Base-by-base conservation (phyloP, 2,888 invertebrate species). In the Hipparchia sbordonii region DNA sequence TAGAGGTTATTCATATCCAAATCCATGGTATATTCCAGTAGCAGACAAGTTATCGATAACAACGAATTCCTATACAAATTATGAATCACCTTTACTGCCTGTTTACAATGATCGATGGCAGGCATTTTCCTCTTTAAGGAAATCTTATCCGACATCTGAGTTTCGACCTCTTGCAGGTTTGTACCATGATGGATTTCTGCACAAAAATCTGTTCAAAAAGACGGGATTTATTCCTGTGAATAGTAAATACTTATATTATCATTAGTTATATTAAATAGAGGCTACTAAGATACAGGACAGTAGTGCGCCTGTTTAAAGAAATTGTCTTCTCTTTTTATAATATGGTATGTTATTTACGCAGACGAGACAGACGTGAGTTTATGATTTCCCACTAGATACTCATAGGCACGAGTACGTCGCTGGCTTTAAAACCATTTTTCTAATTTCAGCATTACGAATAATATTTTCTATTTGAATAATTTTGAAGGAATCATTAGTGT, bases 171-270 rank as follows among this genome's bases (percentile, higher is more conserved):
- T 93, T 66, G 89, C 92, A 45, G 92, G 93, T 63, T 87, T 93
- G 76, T 93, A 93, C 83, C 92, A 92, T 78, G 92, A 93, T 78
- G 91, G 93, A 71, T 92, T 84, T 85, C 84, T 92, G 69, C 88
- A 90, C 79, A 88, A 80, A 77, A 85, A 88, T 73, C 76, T 90
- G 70, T 68, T 72, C 45, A 86, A 85, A 74, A 87, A 84, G 80
- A 77, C 79, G 45, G 86, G 85, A 69, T 89, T 91, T 79, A 76
- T 83, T 68, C 88, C 88, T 0, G 77, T 76, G 63, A 67, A 81
- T 59, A 82, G 84, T 75, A 81, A 81, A 60, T 81, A 82, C 73
- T 77, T 77, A 72, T 79, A 79, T 77, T 69, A 52, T 66, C 12
- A 72, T 69, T 70, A 71, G 67, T 46, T 6, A 46, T 46, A n/a